These are phyloP conservation scores for Aegotheles bennettii DNA, from an alignment of 2,113 vertebrate species.

Conservation along the genomic window DNA sequence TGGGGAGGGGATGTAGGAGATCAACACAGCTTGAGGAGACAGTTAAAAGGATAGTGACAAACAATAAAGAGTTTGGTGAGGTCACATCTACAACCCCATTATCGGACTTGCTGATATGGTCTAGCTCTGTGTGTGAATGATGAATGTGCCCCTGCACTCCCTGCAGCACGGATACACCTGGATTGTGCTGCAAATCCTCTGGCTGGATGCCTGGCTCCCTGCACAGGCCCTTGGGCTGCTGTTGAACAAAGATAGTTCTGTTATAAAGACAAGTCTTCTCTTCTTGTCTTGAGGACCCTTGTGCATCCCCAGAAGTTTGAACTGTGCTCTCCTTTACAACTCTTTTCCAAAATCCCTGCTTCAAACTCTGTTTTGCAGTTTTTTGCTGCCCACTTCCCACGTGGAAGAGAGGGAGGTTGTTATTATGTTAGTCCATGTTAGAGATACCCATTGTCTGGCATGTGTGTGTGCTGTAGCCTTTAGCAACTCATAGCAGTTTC, in stretches of 20 bases:
- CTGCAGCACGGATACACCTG: background rate
- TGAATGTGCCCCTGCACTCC: background rate
- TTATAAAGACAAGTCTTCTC: background rate
- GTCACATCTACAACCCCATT: background rate
- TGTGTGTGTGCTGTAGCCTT: background rate
- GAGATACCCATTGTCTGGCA: background rate
- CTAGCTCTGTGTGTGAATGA: background rate
- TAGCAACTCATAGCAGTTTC: background rate
- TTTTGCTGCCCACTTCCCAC: background rate
- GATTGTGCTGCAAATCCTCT: background rate
- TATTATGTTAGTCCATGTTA: background rate
- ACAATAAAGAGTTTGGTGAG: background rate
- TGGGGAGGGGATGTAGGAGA: background rate
- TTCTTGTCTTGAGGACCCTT: background rate
- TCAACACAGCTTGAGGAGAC: background rate
- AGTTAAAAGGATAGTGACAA: background rate
- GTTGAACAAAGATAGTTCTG: background rate
- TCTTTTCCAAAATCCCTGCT: background rate
- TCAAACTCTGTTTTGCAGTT: background rate
- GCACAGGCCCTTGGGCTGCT: background rate
- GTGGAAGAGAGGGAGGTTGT: background rate
- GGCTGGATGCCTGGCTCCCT: background rate
- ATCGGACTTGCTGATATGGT: background rate
- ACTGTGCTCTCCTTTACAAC: background rate
- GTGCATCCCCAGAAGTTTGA: background rate